Evolutionary conservation across 2,113 vertebrate genomes (phyloP), one percentile per base, ranked within the genome.

Genomic region (Brachyhypopomus gauderio): DNA sequence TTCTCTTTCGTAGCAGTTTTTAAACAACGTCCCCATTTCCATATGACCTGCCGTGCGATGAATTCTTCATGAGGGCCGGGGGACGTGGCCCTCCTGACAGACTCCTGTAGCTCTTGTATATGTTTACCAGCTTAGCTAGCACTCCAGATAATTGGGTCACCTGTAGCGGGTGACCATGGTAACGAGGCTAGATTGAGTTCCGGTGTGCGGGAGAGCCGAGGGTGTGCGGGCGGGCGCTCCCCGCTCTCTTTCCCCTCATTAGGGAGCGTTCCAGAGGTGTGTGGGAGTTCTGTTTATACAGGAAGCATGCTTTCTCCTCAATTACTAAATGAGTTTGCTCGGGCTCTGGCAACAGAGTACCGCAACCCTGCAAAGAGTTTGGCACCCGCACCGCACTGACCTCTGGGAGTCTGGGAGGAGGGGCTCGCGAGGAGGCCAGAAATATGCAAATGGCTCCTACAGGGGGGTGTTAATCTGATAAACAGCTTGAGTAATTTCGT

Each of bases 301-400:
- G 73, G 74, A 78, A 67, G 67, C 78, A 81, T 22, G 14, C 4
- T 19, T 85, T 56, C 83, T 75, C 87, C 87, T 89, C 87, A 88
- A 87, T 91, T 89, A 91, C 80, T 66, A 72, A 85, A 89, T 86
- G 79, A 86, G 89, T 89, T 90, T 90, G 75, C 88, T 79, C 83
- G 81, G 73, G 72, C 19, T 83, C 84, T 82, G 85, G 87, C 85
- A 88, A 88, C 62, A 88, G 87, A 85, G 87, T 88, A 81, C 84
- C 63, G 70, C 20, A 85, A 81, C 76, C 85, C 83, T 6, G 34
- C 7, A 16, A 72, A 59, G 38, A 48, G 6, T 66, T 66, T 60
- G 67, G 58, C 81, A 64, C 27, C 41, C 73, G 56, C 81, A 84
- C 66, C 88, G 77, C 80, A 82, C 45, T 77, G 84, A 82, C 81